These are phyloP conservation scores for Corvus moneduloides DNA, from an alignment of 2,113 vertebrate species.

Conservation along the genomic window DNA sequence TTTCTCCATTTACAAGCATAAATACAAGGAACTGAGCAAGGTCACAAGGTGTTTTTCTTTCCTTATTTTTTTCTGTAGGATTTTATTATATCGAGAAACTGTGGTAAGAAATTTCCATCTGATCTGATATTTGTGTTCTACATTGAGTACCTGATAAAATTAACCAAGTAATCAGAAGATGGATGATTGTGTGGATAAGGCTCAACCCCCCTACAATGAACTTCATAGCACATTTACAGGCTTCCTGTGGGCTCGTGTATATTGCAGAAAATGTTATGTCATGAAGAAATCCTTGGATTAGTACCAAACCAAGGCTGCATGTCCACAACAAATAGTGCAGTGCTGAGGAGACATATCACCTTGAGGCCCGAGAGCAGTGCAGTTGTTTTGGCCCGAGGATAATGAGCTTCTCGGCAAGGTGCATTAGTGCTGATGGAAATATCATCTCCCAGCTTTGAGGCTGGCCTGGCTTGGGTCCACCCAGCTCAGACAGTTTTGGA, in stretches of 20 bases:
- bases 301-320: neutral
- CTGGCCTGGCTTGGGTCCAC: neutral
- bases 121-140: neutral
- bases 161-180: neutral
- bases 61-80: neutral
- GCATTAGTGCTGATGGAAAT: neutral
- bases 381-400: neutral
- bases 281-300: neutral
- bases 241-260: neutral
- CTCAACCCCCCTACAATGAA: neutral
- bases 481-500: neutral
- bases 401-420: neutral
- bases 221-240: neutral
- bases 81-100: neutral
- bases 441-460: neutral
- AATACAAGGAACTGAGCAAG: neutral
- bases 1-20: neutral
- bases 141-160: neutral
- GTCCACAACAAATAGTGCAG: neutral
- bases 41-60: neutral
- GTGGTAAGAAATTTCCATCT: neutral
- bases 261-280: neutral
- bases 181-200: neutral
- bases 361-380: neutral
- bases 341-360: neutral